Evolutionary conservation across 2,797 vertebrate genomes (phyloP), one percentile per base, ranked within the genome.

Genomic region (Diceros bicornis): DNA sequence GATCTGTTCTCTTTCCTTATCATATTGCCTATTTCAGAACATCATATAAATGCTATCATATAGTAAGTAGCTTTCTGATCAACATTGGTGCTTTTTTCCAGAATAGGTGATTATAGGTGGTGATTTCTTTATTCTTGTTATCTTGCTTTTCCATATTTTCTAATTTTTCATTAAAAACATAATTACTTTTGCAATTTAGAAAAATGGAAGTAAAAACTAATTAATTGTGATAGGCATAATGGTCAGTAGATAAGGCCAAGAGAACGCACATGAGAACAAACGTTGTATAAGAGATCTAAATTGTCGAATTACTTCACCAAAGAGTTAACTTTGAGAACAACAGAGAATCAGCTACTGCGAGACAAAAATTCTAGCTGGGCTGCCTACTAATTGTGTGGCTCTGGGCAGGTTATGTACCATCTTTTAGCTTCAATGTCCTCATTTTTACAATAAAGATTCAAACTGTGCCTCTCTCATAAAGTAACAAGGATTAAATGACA

Each of bases 111-210:
- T 91, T 84, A 44, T 3, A 89, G 50, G 8, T 14, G 18, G 85
- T 50, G 37, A 92, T 85, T 93, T 93, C 34, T 91, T 84, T 57
- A 59, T 34, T 88, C 11, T 91, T 89, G 25, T 32, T 74, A 85
- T 64, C 27, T 93, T n/a, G 50, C 50, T 88, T 87, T 91, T 52
- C 62, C 69, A 13, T 47, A 62, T 94, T 55, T 86, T 94, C 57
- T 59, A 85, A 41, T 18, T 27, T 78, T 68, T 92, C 50, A 69
- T 59, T 50, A 90, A 62, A 94, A 82, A 47, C 44, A 81, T 52
- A 75, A 83, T 75, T 62, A 62, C 3, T 72, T 91, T 78, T 91
- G 13, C 6, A 74, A 94, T 91, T 72, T 77, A 74, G 34, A 85
- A 84, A 94, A 75, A 44, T 2, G n/a, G 50, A 93, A 57, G 25